Evolutionary conservation across 2,888 invertebrate genomes (phyloP).

Genomic region (Rhagonycha lutea): DNA sequence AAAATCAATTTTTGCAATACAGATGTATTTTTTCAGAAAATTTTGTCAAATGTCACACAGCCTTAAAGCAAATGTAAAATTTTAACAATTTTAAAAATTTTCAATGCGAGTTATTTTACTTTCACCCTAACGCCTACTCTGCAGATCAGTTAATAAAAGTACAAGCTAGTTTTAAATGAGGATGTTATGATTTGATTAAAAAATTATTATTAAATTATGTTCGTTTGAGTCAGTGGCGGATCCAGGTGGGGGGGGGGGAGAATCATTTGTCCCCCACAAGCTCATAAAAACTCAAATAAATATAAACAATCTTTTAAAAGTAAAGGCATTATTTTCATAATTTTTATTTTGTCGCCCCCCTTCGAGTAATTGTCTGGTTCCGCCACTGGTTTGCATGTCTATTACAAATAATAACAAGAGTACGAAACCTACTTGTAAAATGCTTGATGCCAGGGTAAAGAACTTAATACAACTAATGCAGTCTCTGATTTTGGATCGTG

Average conservation of each 20-base stretch:
- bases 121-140: neutral
- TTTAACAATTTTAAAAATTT: neutral
- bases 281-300: too few species aligned
- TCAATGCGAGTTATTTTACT: neutral
- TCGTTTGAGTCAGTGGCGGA: neutral
- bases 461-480: constrained; percentile 83
- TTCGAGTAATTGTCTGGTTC: too few species aligned
- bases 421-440: constrained; percentile 79
- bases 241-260: too few species aligned
- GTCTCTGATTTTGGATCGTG: constrained; percentile 89
- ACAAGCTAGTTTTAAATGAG: neutral
- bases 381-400: neutral
- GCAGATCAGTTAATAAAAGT: neutral
- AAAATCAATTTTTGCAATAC: neutral
- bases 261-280: too few species aligned
- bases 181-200: neutral
- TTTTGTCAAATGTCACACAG: too few species aligned
- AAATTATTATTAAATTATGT: neutral
- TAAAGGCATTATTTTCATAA: too few species aligned
- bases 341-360: too few species aligned
- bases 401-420: neutral
- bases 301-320: too few species aligned
- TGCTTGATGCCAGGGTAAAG: constrained; percentile 95
- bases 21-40: neutral
- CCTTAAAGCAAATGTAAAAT: neutral